Evolutionary conservation across 2,888 invertebrate species (phyloP).

Genomic region (Ariolimax columbianus): DNA sequence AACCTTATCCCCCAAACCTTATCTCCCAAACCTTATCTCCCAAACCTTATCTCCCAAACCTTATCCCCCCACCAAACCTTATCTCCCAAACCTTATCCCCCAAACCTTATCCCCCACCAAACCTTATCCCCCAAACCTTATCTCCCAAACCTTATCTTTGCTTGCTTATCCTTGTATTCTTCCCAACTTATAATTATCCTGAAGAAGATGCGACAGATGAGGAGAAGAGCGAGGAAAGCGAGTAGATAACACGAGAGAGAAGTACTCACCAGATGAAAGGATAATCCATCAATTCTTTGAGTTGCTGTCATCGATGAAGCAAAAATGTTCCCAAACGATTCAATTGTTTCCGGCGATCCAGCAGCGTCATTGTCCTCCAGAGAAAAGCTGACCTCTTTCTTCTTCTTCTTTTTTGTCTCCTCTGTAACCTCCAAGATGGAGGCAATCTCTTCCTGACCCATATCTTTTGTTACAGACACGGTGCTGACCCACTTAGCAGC

Average conservation of each 20-base stretch:
- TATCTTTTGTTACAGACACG: slow-evolving; percentile 44
- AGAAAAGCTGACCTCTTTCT: slow-evolving; percentile 73
- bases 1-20: too few relatives aligned
- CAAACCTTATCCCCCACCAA: too few relatives aligned
- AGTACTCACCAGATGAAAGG: slow-evolving; percentile 48
- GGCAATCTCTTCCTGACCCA: slow-evolving; percentile 27
- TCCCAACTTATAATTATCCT: too few relatives aligned
- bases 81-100: too few relatives aligned
- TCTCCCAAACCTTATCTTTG: too few relatives aligned
- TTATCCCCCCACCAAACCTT: too few relatives aligned
- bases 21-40: too few relatives aligned
- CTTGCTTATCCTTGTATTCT: too few relatives aligned
- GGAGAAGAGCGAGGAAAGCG: too few relatives aligned
- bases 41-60: too few relatives aligned
- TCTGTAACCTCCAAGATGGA: slow-evolving; percentile 57
- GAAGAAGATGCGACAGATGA: background rate
- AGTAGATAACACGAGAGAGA: too few relatives aligned
- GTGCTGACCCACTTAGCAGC: slow-evolving; percentile 55
- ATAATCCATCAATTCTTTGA: slow-evolving; percentile 15
- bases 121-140: too few relatives aligned
- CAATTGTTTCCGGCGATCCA: slow-evolving; percentile 61
- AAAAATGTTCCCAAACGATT: slow-evolving; percentile 58
- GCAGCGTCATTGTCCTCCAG: slow-evolving; percentile 60
- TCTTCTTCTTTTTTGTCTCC: slow-evolving; percentile 60
- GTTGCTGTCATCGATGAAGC: background rate